A percentile compares a stretch with the other conserved stretches of the same genome.
Conservation (phyloP, 2,797 vertebrate genomes). For the Falco rusticolus region DNA sequence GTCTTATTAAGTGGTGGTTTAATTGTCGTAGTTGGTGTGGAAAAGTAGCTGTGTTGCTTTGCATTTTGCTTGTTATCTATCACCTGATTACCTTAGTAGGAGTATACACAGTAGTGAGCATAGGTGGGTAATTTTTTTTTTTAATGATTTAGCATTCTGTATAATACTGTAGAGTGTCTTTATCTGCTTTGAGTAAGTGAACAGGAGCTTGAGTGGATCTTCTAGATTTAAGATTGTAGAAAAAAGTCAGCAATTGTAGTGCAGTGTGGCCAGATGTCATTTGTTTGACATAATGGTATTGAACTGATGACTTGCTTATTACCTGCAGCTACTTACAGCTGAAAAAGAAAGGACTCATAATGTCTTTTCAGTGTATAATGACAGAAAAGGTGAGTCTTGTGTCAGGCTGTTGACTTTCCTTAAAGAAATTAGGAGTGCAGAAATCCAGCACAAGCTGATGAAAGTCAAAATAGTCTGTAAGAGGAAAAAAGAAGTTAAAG, state of each 20-base stretch:
- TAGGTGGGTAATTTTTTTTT: background rate
- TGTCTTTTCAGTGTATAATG: background rate
- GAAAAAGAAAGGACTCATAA: background rate
- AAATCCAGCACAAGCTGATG: background rate
- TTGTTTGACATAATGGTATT: background rate
- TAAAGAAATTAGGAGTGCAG: background rate
- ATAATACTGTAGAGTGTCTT: background rate
- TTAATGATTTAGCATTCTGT: background rate
- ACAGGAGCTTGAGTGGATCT: background rate
- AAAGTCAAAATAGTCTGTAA: background rate
- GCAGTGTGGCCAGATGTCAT: background rate
- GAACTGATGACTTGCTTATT: background rate
- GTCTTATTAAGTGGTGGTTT: background rate
- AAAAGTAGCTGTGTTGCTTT: background rate
- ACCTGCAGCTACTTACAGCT: background rate
- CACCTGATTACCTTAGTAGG: background rate
- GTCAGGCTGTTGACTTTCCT: background rate
- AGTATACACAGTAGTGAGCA: background rate
- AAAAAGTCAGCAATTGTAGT: background rate
- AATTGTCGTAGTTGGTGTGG: background rate
- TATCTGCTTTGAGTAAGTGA: background rate
- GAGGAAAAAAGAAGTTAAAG: background rate
- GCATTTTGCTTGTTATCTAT: background rate
- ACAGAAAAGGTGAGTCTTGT: background rate
- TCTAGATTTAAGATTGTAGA: background rate